phyloP scores from a whole-genome alignment of 1,140 invertebrate genomes.

The Pogonomyrmex barbatus region DNA sequence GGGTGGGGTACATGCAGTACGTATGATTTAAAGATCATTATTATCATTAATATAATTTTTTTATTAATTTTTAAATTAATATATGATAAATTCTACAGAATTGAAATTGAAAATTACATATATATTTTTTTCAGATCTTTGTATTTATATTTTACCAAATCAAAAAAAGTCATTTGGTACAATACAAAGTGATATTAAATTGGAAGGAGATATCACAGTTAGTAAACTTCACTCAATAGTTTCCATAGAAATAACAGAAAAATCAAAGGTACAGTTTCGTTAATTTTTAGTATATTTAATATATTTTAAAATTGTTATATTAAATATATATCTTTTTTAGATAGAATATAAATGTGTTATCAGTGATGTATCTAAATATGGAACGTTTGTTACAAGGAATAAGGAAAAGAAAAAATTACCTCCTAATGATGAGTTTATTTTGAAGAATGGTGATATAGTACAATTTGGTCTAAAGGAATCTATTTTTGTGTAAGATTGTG shows the following conservation, averaged over 20 bases:
- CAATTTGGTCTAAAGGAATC: slow-evolving; percentile 27
- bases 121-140: slow-evolving; percentile 1
- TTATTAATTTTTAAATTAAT: too few species aligned
- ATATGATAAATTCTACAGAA: background rate
- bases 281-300: background rate
- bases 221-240: slow-evolving; percentile 22
- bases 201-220: background rate
- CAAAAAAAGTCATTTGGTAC: slow-evolving; percentile 27
- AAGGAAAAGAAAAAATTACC: background rate
- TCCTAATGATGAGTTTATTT: slow-evolving; percentile 5
- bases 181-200: background rate
- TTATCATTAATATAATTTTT: background rate
- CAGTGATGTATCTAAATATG: slow-evolving; percentile 23
- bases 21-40: too few species aligned
- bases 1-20: too few species aligned
- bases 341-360: slow-evolving; percentile 37
- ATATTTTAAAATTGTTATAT: background rate
- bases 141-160: slow-evolving; percentile 29
- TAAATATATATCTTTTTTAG: slow-evolving; percentile 16
- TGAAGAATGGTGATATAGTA: slow-evolving; percentile 23
- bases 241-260: slow-evolving; percentile 12
- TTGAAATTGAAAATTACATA: background rate
- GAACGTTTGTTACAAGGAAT: slow-evolving; percentile 21
- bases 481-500: background rate
- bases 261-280: slow-evolving; percentile 3